Evolutionary conservation across 2,888 invertebrate genomes (phyloP), one percentile per base, ranked within the genome.

Genomic region (Steinernema scapterisci): DNA sequence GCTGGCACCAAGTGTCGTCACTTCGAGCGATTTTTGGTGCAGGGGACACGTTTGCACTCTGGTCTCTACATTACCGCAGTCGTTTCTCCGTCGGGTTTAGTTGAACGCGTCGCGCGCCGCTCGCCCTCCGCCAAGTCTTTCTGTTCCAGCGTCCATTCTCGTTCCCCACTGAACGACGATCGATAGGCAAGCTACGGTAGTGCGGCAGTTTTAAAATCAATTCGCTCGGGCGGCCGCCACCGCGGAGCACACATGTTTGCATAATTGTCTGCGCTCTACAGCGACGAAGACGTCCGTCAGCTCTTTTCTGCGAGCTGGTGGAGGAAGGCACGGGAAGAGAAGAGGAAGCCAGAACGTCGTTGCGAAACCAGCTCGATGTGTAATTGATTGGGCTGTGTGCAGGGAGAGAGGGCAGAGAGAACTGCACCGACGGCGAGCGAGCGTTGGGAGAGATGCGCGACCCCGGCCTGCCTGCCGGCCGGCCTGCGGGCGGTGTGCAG

Each of bases 101-200:
- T 31, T 63, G 16, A 16, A 21, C 63, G 63, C 63, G 63, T 27
- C 63, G 63, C 63, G 63, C 63, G 63, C 25, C 63, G 63, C 63
- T 63, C 63, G 63, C 63, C 63, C 31, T 27, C 25, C 27, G 16
- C 63, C 21, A 31, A 63, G 63, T 31, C 63, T 21, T 9, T 38
- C 27, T 63, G 63, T 63, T 63, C 63, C 63, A 63, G 63, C 63
- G 63, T 63, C 63, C 63, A 63, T 63, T 63, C 63, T 63, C 63
- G 63, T 25, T 63, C 31, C 63, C 63, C 63, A 63, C 16, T 63
- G 63, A 63, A 63, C 27, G 31, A 38, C 63, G 63, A 63, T 63
- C 63, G 63, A 63, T 63, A 63, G 63, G 63, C 63, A 63, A 63
- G 19, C 63, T 63, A 63, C 63, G 63, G 63, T 63, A 63, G 63